These are phyloP conservation scores for Pyrrhopygopsis socrates DNA, from an alignment of 2,888 invertebrate genomes.

Conservation along the genomic window DNA sequence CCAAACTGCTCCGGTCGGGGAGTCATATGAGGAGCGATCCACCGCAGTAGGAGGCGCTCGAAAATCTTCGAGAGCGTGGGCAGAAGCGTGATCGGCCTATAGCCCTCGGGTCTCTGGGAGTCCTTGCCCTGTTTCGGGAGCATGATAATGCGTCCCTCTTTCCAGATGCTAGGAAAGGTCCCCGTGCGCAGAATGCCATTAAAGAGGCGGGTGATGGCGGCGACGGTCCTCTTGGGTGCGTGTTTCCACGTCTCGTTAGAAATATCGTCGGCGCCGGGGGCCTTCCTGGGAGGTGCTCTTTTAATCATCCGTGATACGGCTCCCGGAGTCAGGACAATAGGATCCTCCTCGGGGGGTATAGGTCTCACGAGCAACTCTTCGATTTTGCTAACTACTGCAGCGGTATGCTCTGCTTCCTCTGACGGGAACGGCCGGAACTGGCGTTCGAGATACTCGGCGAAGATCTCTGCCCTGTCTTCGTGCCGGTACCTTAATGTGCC, in stretches of 20 bases:
- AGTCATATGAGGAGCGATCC: neutral
- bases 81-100: neutral
- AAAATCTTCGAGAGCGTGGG: neutral
- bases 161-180: neutral
- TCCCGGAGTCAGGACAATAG: too few species aligned
- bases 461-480: slow-evolving; percentile 38
- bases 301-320: too few species aligned
- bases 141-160: neutral
- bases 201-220: neutral
- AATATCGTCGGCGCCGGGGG: neutral
- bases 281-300: neutral
- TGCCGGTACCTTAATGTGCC: slow-evolving; percentile 27
- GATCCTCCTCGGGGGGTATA: too few species aligned
- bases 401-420: too few species aligned
- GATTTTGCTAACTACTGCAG: too few species aligned
- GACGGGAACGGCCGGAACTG: neutral
- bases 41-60: neutral
- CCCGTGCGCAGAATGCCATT: neutral
- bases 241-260: neutral
- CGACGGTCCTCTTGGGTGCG: neutral
- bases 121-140: neutral
- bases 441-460: slow-evolving; percentile 33
- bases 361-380: too few species aligned
- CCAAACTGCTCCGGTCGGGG: slow-evolving; percentile 77
- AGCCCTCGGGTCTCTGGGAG: neutral